Conservation (phyloP, 2,888 invertebrate genomes). For the Watsonalla cultraria region DNA sequence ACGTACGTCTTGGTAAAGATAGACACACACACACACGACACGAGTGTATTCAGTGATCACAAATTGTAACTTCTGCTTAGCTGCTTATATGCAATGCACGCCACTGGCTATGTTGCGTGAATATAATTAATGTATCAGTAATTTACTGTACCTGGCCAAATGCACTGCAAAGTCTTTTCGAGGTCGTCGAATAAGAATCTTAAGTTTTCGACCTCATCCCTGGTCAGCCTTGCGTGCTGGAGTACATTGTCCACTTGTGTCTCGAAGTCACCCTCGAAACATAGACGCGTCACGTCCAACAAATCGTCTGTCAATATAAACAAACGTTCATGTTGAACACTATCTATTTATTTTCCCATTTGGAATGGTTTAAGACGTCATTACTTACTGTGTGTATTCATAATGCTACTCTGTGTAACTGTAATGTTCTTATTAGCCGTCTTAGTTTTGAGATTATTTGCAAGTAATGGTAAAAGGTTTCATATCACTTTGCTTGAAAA, state of each 20-base stretch:
- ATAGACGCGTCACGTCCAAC: slow-evolving; percentile 24
- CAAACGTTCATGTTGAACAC: background rate
- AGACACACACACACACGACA: no score
- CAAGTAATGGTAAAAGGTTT: no score
- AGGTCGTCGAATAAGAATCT: slow-evolving; percentile 46
- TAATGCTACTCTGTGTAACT: background rate
- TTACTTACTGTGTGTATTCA: background rate
- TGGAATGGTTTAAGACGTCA: background rate
- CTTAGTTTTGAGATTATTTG: no score
- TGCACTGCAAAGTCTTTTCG: slow-evolving; percentile 34
- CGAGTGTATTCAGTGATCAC: no score
- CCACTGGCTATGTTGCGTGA: no score
- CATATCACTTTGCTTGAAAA: no score
- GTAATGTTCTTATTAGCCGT: no score
- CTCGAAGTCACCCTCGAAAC: slow-evolving; percentile 50
- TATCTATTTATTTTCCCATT: no score
- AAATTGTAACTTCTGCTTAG: no score
- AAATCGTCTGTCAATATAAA: background rate
- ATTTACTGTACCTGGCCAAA: slow-evolving; percentile 44
- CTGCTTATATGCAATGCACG: no score
- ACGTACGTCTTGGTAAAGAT: no score
- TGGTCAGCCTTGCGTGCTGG: slow-evolving; percentile 43
- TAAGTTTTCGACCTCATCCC: slow-evolving; percentile 38
- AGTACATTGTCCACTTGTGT: slow-evolving; percentile 52
- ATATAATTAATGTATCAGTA: no score